Evolutionary conservation across 1,140 invertebrate species (phyloP).

Genomic region (Colletes latitarsis): DNA sequence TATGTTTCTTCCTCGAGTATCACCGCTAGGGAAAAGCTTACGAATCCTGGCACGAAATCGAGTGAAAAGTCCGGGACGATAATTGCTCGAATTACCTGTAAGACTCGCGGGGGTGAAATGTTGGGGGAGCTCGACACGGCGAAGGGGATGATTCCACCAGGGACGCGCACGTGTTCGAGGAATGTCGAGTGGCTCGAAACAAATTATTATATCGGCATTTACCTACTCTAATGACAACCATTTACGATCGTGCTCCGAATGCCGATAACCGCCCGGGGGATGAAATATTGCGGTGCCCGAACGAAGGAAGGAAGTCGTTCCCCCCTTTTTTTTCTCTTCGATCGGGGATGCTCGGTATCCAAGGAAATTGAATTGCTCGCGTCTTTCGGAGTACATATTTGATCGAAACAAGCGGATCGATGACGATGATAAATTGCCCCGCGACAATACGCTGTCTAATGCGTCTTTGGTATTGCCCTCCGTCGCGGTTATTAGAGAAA

Average conservation of each 20-base stretch:
- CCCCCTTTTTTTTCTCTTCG: conserved; percentile 10
- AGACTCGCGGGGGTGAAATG: too few species aligned
- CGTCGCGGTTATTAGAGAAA: not conserved
- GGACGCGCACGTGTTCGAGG: conserved; percentile 24
- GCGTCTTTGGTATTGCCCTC: not conserved
- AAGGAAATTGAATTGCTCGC: conserved; percentile 50
- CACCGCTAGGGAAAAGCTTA: not conserved
- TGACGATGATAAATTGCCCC: conserved; percentile 18
- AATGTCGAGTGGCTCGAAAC: conserved; percentile 3
- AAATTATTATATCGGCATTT: conserved; percentile 60
- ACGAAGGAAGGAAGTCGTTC: conserved; percentile 44
- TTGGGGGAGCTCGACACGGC: too few species aligned
- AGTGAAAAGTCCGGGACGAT: not conserved
- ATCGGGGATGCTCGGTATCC: conserved; percentile 27
- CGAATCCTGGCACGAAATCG: conserved; percentile 22
- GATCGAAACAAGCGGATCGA: conserved; percentile 44
- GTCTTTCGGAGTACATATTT: conserved; percentile 47
- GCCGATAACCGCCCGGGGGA: conserved; percentile 43
- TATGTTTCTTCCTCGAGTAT: not conserved
- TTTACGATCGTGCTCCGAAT: conserved; percentile 55
- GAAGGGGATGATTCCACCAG: conserved; percentile 63
- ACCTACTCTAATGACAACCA: conserved; percentile 60
- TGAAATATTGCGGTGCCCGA: conserved; percentile 54
- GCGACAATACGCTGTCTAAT: not conserved
- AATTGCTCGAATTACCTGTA: not conserved